Conservation (phyloP, 2,797 vertebrate genomes). For the Hozukius guyotensis region DNA sequence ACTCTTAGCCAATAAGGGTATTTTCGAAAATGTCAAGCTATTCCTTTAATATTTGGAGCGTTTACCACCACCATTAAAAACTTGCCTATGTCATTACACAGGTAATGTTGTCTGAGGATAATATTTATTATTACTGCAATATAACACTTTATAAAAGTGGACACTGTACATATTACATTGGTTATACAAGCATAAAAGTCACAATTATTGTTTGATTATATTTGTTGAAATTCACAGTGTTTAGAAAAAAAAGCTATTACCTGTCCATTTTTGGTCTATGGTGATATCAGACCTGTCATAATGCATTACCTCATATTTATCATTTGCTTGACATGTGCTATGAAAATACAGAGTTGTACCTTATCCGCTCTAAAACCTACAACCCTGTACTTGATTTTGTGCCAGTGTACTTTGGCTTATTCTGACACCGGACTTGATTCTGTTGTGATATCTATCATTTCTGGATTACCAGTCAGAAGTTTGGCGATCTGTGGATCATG, state of each 20-base stretch:
- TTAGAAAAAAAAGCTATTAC: conserved; percentile 12
- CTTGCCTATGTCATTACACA: conserved; percentile 40
- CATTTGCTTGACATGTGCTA: background rate
- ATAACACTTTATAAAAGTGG: conserved; percentile 77
- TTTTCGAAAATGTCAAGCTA: background rate
- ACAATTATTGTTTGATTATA: conserved; percentile 25
- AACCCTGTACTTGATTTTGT: background rate
- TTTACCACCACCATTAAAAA: background rate
- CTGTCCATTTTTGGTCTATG: conserved; percentile 13
- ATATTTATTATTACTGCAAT: conserved; percentile 38
- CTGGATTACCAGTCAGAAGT: background rate
- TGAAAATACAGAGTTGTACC: conserved; percentile 22
- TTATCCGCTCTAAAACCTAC: conserved; percentile 5
- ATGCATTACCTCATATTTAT: conserved; percentile 23
- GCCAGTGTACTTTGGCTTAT: conserved; percentile 10
- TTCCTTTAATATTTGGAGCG: background rate
- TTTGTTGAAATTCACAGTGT: conserved; percentile 71
- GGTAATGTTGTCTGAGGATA: conserved; percentile 43
- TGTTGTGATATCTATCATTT: background rate
- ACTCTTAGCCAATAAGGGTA: background rate
- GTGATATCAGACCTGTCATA: conserved; percentile 15
- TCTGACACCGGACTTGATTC: background rate
- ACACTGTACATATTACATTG: conserved; percentile 38
- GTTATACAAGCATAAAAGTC: conserved; percentile 53
- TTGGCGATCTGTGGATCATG: background rate